Conservation (phyloP, 2,113 vertebrate genomes). For the Thunnus maccoyii region DNA sequence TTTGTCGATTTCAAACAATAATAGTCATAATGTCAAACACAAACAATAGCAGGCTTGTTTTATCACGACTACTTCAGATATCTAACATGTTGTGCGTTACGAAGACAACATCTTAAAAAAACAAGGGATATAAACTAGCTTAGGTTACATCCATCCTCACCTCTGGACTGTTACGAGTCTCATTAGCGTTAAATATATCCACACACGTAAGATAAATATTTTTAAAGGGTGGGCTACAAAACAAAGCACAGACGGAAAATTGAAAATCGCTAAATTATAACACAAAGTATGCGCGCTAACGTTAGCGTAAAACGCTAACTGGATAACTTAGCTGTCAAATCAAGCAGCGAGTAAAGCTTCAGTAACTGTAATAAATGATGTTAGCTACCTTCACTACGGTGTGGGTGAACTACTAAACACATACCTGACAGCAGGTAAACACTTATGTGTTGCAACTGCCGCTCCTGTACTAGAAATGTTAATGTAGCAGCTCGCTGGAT, state of each 20-base stretch:
- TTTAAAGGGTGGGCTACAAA: background rate
- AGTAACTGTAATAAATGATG: background rate
- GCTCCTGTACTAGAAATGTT: background rate
- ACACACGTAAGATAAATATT: too few relatives aligned
- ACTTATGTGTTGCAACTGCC: background rate
- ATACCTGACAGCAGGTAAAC: background rate
- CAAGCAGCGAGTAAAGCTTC: constrained; percentile 14
- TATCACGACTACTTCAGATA: background rate
- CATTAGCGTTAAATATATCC: background rate
- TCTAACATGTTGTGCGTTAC: background rate
- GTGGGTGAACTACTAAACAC: fast-evolving
- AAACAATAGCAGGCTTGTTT: background rate
- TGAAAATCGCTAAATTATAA: background rate
- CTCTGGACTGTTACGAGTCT: background rate
- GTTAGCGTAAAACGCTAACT: constrained; percentile 48
- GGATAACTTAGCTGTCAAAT: constrained; percentile 64
- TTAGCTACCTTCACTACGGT: background rate
- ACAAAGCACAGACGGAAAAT: fast-evolving
- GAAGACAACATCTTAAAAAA: background rate
- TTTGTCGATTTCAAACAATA: background rate
- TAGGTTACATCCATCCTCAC: background rate
- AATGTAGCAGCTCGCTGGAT: constrained; percentile 30
- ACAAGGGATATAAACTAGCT: constrained; percentile 9
- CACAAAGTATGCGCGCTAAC: constrained; percentile 14
- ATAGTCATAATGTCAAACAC: background rate